A percentile compares a stretch with the other conserved stretches of the same genome.
Conservation (phyloP, 2,113 vertebrate genomes). For the Anarrhichthys ocellatus region DNA sequence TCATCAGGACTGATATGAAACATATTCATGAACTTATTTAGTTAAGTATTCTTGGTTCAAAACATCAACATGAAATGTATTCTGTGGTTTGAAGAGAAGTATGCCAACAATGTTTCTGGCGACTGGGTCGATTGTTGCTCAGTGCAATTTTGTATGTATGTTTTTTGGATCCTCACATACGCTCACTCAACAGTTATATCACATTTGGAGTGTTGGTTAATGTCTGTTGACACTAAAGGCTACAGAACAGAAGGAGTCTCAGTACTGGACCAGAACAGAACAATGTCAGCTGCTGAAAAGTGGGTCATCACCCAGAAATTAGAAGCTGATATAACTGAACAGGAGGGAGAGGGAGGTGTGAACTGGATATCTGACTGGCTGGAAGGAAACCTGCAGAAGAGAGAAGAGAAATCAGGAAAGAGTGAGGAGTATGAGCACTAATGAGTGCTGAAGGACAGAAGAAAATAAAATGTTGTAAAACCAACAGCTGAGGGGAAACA, state of each 20-base stretch:
- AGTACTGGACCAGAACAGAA: slow-evolving; percentile 17
- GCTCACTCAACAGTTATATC: background rate
- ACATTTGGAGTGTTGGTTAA: background rate
- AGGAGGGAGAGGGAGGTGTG: slow-evolving; percentile 52
- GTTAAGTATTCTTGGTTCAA: no score
- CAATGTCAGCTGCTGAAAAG: slow-evolving; percentile 31
- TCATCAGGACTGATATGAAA: no score
- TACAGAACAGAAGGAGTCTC: slow-evolving; percentile 26
- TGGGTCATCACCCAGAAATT: slow-evolving; percentile 55
- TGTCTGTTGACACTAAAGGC: slow-evolving; percentile 1
- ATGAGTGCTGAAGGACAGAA: background rate
- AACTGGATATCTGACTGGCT: slow-evolving; percentile 17
- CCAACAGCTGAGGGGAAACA: background rate
- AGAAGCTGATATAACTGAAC: slow-evolving; percentile 35
- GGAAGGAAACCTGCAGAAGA: background rate
- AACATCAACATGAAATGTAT: no score
- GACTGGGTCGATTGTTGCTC: background rate
- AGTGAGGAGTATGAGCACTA: background rate
- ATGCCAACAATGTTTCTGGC: no score
- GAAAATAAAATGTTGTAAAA: background rate
- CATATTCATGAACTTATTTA: no score
- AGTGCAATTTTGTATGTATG: background rate
- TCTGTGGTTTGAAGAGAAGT: no score
- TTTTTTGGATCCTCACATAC: background rate
- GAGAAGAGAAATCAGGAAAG: background rate